phyloP scores from a whole-genome alignment of 2,888 invertebrate genomes.

The Apamea epomidion region DNA sequence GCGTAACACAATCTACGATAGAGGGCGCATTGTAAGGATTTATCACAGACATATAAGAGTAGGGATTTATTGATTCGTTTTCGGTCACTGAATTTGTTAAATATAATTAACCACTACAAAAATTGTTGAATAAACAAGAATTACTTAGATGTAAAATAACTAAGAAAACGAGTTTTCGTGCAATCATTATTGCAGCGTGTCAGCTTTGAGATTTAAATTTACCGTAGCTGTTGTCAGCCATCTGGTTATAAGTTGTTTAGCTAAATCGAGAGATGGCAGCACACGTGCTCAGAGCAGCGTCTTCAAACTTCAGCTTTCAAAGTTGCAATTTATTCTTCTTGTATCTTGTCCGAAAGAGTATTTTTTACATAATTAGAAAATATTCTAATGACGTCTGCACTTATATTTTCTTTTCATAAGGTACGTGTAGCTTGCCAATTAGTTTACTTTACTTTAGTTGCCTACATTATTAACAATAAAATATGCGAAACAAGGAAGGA shows the following conservation, averaged over 20 bases:
- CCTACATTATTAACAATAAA: neutral
- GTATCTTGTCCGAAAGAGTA: neutral
- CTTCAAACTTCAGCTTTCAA: neutral
- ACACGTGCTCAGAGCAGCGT: neutral
- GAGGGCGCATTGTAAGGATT: neutral
- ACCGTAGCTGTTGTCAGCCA: neutral
- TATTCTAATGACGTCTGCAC: neutral
- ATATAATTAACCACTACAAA: neutral
- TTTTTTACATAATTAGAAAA: neutral
- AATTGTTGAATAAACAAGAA: too few species aligned
- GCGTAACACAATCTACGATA: neutral
- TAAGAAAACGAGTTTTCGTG: neutral
- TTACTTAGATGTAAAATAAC: neutral
- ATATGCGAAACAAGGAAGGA: conserved; percentile 42
- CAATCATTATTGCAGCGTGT: neutral
- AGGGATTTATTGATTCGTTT: neutral
- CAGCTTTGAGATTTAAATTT: neutral
- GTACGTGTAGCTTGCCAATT: neutral
- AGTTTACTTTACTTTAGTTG: neutral
- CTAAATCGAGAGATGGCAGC: conserved; percentile 36
- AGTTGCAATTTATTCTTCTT: too few species aligned
- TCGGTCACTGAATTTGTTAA: neutral
- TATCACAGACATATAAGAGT: too few species aligned
- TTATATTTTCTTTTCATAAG: neutral
- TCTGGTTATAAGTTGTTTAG: neutral